Percentiles rank a stretch among this genome's conserved stretches.
These are phyloP conservation scores for Chrysomallon squamiferum DNA, from an alignment of 1,140 invertebrate genomes.

Conservation along the genomic window DNA sequence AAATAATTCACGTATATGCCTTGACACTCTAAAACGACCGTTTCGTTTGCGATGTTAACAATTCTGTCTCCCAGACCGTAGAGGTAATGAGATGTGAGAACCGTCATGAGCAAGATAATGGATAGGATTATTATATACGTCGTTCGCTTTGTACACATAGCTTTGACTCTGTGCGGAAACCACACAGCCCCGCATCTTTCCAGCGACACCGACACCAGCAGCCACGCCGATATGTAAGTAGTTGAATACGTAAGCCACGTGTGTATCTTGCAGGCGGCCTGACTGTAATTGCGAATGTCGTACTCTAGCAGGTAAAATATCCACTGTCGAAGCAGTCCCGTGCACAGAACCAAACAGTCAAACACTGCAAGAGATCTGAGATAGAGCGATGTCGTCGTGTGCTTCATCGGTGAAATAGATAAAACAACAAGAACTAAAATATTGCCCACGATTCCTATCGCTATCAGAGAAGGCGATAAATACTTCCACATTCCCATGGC, in stretches of 20 bases:
- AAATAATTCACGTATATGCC: too few species aligned
- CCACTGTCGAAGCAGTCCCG: constrained; percentile 38
- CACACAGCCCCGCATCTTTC: constrained; percentile 36
- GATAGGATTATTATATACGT: neutral
- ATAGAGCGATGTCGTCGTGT: constrained; percentile 23
- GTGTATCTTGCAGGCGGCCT: constrained; percentile 31
- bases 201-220: constrained; percentile 34
- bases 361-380: constrained; percentile 26
- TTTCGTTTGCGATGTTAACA: too few species aligned
- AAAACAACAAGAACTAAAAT: constrained; percentile 20
- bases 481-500: too few species aligned
- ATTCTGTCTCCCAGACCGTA: too few species aligned
- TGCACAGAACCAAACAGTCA: constrained; percentile 29
- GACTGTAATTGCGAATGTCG: constrained; percentile 23
- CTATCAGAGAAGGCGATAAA: constrained; percentile 17
- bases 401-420: neutral
- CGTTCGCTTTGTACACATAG: constrained; percentile 13
- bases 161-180: constrained; percentile 26
- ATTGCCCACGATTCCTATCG: constrained; percentile 24
- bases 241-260: constrained; percentile 27
- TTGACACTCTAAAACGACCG: too few species aligned
- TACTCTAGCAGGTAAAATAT: constrained; percentile 21
- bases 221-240: constrained; percentile 32
- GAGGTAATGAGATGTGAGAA: too few species aligned
- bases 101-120: too few species aligned